Base-by-base conservation (phyloP, 2,888 invertebrate genomes). In the Vannuccia rotundouncinata region DNA sequence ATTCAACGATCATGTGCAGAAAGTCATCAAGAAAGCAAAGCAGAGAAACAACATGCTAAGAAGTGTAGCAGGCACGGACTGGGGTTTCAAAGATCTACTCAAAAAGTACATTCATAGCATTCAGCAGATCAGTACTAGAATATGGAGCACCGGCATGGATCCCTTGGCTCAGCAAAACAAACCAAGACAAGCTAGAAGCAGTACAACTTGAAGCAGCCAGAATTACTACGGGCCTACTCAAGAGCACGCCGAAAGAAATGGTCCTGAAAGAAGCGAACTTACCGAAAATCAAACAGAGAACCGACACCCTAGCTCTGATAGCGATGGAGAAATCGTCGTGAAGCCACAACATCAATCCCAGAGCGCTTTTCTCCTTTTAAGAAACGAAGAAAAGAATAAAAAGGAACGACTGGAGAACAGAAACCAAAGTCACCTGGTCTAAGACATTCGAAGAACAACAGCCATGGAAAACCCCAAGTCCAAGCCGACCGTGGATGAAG, bases 171-270 rank as follows among this genome's bases (percentile, higher is more conserved):
- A 25, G 27, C 73, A 73, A 73, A n/a, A 10, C 73, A n/a, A 25
- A 25, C 17, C 1, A 17, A 17, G 31, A 31, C 22, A 75, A 75
- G 29, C 29, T 75, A 13, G 75, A 75, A 31, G 29, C 27, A 1
- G 27, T 75, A 10, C 75, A 75, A 31, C 22, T 75, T 1, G 75
- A 75, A 31, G 75, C 75, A 75, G 22, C 75, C 17, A 75, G 75
- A 29, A 31, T 22, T 22, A 75, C 29, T 27, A 22, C 30, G 29
- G 75, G 75, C 2, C 1, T 31, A 22, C 30, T 27, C 30, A 5
- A 25, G 29, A 22, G n/a, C 5, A 31, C 75, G 2, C 75, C 75
- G 2, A 75, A 31, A 22, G 75, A 75, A 22, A 29, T 29, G 27
- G 75, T 75, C 2, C 31, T 28, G n/a, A 75, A 31, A 31, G 75